phyloP scores from a whole-genome alignment of 2,797 vertebrate species.

The Psittacula derbiana region DNA sequence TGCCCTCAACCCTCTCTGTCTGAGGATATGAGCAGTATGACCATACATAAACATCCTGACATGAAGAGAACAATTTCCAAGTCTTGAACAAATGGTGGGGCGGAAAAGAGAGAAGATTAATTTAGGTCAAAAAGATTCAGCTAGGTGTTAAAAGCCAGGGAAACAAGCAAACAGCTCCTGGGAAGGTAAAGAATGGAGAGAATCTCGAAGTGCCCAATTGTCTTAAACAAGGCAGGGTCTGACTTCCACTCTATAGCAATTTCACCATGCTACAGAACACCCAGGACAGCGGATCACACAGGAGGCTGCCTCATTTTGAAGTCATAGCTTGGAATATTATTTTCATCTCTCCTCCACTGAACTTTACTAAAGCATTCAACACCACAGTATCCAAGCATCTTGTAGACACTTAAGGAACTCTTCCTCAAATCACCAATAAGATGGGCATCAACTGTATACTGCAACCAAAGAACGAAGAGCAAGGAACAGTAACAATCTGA shows the following conservation, averaged over 20 bases:
- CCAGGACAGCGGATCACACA: background rate
- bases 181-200: background rate
- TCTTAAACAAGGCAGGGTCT: background rate
- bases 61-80: rapidly evolving
- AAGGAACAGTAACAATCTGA: background rate
- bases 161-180: background rate
- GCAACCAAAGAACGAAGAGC: background rate
- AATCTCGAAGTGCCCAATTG: background rate
- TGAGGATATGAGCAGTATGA: background rate
- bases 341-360: background rate
- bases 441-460: background rate
- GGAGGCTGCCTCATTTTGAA: background rate
- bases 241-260: background rate
- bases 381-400: background rate
- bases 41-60: background rate
- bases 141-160: background rate
- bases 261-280: background rate
- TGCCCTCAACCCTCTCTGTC: background rate
- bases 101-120: background rate
- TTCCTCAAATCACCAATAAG: background rate
- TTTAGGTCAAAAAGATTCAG: background rate
- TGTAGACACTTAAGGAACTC: rapidly evolving
- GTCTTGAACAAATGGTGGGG: background rate
- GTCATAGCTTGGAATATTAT: background rate
- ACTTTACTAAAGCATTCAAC: background rate